Percentiles rank a stretch among this genome's conserved stretches.
Evolutionary conservation across 2,888 invertebrate species (phyloP).

Genomic region (Eumacrocentrus americanus): DNA sequence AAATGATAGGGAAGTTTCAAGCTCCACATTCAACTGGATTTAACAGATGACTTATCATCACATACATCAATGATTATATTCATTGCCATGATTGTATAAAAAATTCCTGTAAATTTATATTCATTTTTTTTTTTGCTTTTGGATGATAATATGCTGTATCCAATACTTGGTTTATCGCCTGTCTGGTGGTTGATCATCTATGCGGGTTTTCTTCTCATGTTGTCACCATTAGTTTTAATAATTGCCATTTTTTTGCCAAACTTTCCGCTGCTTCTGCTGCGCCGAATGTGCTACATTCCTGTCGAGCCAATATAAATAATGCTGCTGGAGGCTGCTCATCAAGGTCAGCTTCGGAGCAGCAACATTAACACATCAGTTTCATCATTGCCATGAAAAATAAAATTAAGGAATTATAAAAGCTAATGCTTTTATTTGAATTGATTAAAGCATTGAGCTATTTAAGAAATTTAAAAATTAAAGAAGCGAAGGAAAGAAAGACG

Average conservation of each 20-base stretch:
- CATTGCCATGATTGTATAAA: background rate
- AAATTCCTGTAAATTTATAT: background rate
- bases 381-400: no score
- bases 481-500: no score
- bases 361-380: no score
- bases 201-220: slow-evolving; percentile 69
- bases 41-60: no score
- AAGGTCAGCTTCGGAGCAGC: no score
- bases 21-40: no score
- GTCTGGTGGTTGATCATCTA: slow-evolving; percentile 70
- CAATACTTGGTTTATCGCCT: slow-evolving; percentile 58
- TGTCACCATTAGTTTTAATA: slow-evolving; percentile 72
- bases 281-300: slow-evolving; percentile 71
- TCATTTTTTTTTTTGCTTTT: background rate
- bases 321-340: background rate
- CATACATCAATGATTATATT: background rate
- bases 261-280: slow-evolving; percentile 71
- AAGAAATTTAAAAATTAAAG: no score
- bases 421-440: no score
- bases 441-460: no score
- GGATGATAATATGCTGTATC: slow-evolving; percentile 53
- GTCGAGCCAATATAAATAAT: slow-evolving; percentile 65
- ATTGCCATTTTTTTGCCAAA: slow-evolving; percentile 74
- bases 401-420: no score
- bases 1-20: background rate